phyloP scores from a whole-genome alignment of 2,113 vertebrate genomes.

The Zonotrichia leucophrys region DNA sequence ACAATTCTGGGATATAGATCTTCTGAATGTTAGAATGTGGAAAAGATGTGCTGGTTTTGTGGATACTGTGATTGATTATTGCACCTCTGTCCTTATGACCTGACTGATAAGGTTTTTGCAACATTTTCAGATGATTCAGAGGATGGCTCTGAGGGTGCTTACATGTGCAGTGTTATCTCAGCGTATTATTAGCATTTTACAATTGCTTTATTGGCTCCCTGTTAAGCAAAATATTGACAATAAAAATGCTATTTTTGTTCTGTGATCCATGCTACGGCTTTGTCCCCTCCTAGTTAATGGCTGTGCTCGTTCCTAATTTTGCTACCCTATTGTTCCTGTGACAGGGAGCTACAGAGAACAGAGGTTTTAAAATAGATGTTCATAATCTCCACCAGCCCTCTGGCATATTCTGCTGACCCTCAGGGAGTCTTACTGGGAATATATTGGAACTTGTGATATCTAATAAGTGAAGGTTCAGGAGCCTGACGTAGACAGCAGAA shows the following conservation, averaged over 20 bases:
- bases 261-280: conserved; percentile 8
- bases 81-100: conserved; percentile 10
- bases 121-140: conserved; percentile 8
- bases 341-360: conserved; percentile 58
- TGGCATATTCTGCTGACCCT: conserved; percentile 68
- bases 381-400: conserved; percentile 69
- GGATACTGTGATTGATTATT: neutral
- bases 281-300: conserved; percentile 57
- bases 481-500: conserved; percentile 52
- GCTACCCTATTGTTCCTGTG: conserved; percentile 60
- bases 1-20: neutral
- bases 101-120: neutral
- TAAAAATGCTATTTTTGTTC: conserved; percentile 72
- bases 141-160: neutral
- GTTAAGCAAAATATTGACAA: conserved; percentile 74
- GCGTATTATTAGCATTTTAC: conserved; percentile 32
- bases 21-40: neutral
- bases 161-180: conserved; percentile 35
- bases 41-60: neutral
- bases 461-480: conserved; percentile 69
- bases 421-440: conserved; percentile 63
- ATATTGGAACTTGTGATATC: conserved; percentile 62
- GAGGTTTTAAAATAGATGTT: conserved; percentile 68
- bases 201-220: conserved; percentile 67
- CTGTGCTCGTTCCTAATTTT: conserved; percentile 44